Conservation (phyloP, 2,888 invertebrate genomes). For the Drosophila tanythrix region DNA sequence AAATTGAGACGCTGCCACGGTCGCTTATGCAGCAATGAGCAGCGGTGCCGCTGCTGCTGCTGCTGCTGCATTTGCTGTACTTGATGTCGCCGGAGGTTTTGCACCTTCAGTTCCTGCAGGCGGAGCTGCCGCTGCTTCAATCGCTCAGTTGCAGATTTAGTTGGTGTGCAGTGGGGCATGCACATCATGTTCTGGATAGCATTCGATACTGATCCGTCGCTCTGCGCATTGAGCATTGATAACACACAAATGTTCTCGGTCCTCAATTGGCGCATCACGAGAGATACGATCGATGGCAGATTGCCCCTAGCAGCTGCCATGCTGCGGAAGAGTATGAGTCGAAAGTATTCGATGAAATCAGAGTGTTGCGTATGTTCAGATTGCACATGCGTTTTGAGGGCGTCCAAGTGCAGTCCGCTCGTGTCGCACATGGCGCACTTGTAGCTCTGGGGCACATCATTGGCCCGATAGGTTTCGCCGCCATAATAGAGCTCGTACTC, state of each 20-base stretch:
- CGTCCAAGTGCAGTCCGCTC: not conserved
- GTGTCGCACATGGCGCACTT: slow-evolving; percentile 51
- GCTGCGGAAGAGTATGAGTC: not conserved
- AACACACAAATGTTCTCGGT: too few species aligned
- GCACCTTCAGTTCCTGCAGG: not conserved
- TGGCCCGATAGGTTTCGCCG: slow-evolving; percentile 29
- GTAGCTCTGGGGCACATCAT: slow-evolving; percentile 53
- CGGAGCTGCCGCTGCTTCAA: not conserved
- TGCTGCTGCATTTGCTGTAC: not conserved
- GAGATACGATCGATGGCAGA: not conserved
- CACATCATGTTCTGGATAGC: too few species aligned
- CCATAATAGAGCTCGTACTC: slow-evolving; percentile 52
- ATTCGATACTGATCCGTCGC: too few species aligned
- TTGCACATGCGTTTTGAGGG: slow-evolving; percentile 25
- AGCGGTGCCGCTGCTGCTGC: not conserved
- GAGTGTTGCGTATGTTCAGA: slow-evolving; percentile 23
- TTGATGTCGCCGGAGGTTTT: not conserved
- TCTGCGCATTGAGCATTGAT: too few species aligned
- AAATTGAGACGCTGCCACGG: not conserved
- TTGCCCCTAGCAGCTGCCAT: not conserved
- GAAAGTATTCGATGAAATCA: slow-evolving; percentile 33
- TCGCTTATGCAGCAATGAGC: not conserved
- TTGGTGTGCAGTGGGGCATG: too few species aligned
- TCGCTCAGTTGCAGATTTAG: too few species aligned
- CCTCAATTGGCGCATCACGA: too few species aligned